A percentile compares a stretch with the other conserved stretches of the same genome.
These are phyloP conservation scores for Marisa cornuarietis DNA, from an alignment of 1,140 invertebrate genomes.

Conservation along the genomic window DNA sequence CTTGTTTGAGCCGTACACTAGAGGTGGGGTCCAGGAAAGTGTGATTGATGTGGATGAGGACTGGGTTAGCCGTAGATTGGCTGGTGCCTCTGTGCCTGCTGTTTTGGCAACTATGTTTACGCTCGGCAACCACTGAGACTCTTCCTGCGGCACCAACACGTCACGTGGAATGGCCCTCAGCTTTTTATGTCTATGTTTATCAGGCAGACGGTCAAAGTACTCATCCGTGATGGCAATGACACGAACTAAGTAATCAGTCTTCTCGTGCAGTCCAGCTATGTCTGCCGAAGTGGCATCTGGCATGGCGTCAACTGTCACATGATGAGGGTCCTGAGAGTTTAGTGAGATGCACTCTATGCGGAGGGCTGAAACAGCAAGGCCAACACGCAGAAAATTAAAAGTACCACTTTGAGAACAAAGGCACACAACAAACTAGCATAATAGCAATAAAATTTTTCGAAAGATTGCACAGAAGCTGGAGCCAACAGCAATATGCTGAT, in stretches of 20 bases:
- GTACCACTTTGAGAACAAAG: no score
- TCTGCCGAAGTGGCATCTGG: constrained; percentile 57
- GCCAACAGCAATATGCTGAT: no score
- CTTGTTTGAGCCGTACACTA: constrained; percentile 64
- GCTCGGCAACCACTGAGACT: constrained; percentile 63
- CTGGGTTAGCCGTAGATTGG: constrained; percentile 54
- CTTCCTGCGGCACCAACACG: constrained; percentile 45
- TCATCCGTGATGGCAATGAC: constrained; percentile 65
- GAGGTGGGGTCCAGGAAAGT: constrained; percentile 59
- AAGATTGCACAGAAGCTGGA: no score
- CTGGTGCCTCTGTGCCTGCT: constrained; percentile 63
- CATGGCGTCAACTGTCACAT: constrained; percentile 51
- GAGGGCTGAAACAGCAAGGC: constrained; percentile 47
- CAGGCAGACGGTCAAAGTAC: constrained; percentile 63
- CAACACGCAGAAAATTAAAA: no score
- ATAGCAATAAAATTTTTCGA: no score
- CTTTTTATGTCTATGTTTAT: constrained; percentile 55
- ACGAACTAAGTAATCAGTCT: constrained; percentile 62
- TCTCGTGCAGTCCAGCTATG: constrained; percentile 59
- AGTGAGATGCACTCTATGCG: constrained; percentile 62
- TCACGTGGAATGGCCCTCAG: constrained; percentile 51
- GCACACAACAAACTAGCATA: no score
- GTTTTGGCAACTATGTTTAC: constrained; percentile 58
- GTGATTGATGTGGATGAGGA: constrained; percentile 54
- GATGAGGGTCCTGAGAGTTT: constrained; percentile 49